Evolutionary conservation across 2,888 invertebrate genomes (phyloP), one percentile per base, ranked within the genome.

Genomic region (Drosophila kanekoi): DNA sequence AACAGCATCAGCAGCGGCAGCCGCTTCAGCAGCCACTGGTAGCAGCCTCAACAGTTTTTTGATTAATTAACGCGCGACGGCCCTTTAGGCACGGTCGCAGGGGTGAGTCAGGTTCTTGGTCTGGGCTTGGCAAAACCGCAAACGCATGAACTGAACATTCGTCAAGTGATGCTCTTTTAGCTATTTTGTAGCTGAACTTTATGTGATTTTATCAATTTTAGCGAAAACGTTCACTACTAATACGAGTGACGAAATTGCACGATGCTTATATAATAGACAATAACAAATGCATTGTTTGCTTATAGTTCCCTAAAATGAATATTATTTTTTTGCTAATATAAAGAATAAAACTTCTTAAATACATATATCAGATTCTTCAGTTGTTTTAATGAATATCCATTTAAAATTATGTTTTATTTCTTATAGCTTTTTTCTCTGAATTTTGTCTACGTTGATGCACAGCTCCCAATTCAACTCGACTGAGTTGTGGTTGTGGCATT

Each of bases 51-150:
- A 62, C 72, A 58, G 63, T 66, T 73, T 82, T 83, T 80, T 84
- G 89, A 84, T 84, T 84, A 89, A 84, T 84, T 84, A 89, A 87
- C 81, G 81, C 63, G 61, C 67, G 61, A 63, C 72, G 63, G 75
- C 65, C 59, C 72, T 83, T 72, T 56, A 67, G 61, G 67, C 66
- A 47, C 13, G 57, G 54, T 35, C 35, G 44, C 35, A 48, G 62
- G 64, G 37, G 47, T 64, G 79, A 53, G 61, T 13, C 8, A 38
- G 33, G 13, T 8, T 64, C 18, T 67, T 53, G 14, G 49, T 44
- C 53, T 49, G 62, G 47, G 57, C 49, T 61, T 58, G 69, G 44
- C 51, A 66, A 66, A 73, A 61, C 74, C 70, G 23, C 72, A 66
- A 72, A 65, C 47, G 60, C 68, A 60, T 45, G 60, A 64, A 52